Conservation (phyloP, 2,113 vertebrate species). For the Hoplias malabaricus region DNA sequence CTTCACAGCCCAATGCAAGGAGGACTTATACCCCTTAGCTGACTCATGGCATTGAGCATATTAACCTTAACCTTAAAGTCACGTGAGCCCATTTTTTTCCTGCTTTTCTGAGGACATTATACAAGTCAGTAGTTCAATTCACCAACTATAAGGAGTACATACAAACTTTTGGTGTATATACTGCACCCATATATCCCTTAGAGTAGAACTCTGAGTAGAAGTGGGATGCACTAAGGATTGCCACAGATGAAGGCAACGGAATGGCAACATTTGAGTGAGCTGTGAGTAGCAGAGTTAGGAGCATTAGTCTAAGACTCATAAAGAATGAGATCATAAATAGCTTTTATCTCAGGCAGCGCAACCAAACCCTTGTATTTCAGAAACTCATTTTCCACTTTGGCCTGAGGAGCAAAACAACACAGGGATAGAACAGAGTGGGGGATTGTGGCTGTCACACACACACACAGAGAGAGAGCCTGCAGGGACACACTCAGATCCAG, state of each 20-base stretch:
- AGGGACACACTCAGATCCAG: conserved; percentile 24
- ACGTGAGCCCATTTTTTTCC: no score
- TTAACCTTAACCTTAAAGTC: no score
- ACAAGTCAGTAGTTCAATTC: no score
- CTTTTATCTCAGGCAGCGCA: conserved; percentile 91
- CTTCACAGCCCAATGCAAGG: no score
- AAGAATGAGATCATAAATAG: conserved; percentile 93
- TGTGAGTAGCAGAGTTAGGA: background rate
- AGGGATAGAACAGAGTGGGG: conserved; percentile 9
- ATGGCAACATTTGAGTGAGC: background rate
- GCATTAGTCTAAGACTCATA: conserved; percentile 78
- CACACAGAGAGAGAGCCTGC: background rate
- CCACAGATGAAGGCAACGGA: background rate
- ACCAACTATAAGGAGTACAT: no score
- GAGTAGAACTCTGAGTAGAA: background rate
- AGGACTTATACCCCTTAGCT: no score
- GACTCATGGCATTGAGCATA: no score
- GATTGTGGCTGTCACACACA: background rate
- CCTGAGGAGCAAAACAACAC: conserved; percentile 72
- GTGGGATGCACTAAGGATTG: background rate
- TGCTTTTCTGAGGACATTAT: no score
- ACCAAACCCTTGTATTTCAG: conserved; percentile 91
- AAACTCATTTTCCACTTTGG: conserved; percentile 90
- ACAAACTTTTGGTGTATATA: no score
- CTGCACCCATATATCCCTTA: background rate